A percentile compares a stretch with the other conserved stretches of the same genome.
phyloP scores from a whole-genome alignment of 2,888 invertebrate genomes.

The Athalia rosae region DNA sequence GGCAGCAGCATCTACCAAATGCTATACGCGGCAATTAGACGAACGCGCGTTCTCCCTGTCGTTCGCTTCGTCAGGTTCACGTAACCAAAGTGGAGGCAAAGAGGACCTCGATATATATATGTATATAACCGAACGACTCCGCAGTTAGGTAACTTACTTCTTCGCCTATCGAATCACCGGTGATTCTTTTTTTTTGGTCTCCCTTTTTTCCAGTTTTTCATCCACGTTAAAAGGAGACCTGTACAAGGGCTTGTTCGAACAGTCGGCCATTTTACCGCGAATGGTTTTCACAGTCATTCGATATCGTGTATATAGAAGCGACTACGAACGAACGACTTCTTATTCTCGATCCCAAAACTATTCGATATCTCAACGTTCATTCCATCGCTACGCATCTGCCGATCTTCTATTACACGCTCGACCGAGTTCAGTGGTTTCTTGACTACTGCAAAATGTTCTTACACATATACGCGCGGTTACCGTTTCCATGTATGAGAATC shows the following conservation, averaged over 20 bases:
- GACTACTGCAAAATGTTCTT: neutral
- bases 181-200: neutral
- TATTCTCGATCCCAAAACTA: too few relatives aligned
- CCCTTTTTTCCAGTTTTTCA: constrained; percentile 3
- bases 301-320: too few relatives aligned
- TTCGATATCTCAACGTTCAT: too few relatives aligned
- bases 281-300: too few relatives aligned
- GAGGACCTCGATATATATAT: constrained; percentile 38
- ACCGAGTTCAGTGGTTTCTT: too few relatives aligned
- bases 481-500: constrained; percentile 42
- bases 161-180: constrained; percentile 17
- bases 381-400: too few relatives aligned
- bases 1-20: constrained; percentile 40
- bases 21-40: constrained; percentile 40
- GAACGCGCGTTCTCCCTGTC: constrained; percentile 36
- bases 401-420: too few relatives aligned
- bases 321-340: too few relatives aligned
- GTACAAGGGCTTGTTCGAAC: too few relatives aligned
- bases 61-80: constrained; percentile 36
- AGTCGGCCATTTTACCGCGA: too few relatives aligned
- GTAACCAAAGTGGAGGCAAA: constrained; percentile 27
- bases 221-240: too few relatives aligned
- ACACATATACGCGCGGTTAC: neutral
- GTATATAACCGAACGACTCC: neutral
- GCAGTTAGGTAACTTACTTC: constrained; percentile 29